Evolutionary conservation across 2,113 vertebrate species (phyloP).

Genomic region (Pangasianodon gigas): DNA sequence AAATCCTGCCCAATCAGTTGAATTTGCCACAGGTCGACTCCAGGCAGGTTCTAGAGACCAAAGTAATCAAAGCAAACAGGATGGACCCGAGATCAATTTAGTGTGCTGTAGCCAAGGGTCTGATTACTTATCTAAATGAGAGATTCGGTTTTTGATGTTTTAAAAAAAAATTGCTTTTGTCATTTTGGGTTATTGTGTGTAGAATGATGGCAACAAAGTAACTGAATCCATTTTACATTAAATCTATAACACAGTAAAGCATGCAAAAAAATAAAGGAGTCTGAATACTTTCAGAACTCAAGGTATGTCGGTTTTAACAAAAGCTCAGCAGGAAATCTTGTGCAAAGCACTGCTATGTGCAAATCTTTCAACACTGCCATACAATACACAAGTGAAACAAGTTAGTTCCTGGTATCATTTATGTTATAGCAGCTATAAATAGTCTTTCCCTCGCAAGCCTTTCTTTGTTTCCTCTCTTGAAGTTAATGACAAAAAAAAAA

Average conservation of each 20-base stretch:
- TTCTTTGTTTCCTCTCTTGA: too few species aligned
- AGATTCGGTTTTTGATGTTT: background rate
- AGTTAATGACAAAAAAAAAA: too few species aligned
- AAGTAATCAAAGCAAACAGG: background rate
- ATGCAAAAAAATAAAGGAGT: too few species aligned
- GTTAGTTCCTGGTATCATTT: too few species aligned
- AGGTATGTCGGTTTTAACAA: too few species aligned
- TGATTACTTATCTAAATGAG: background rate
- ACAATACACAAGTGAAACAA: too few species aligned
- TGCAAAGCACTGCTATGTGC: background rate
- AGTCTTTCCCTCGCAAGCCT: too few species aligned
- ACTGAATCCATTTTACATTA: background rate
- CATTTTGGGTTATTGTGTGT: too few species aligned
- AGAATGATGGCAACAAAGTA: too few species aligned
- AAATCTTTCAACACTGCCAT: background rate
- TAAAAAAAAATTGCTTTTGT: too few species aligned
- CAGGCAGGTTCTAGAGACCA: background rate
- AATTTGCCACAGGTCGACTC: too few species aligned
- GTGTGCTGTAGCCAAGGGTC: background rate
- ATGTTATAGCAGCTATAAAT: too few species aligned
- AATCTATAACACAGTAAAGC: background rate
- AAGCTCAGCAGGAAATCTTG: background rate
- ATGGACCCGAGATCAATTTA: background rate
- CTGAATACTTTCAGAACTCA: background rate
- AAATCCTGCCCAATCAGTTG: background rate